Evolutionary conservation across 2,888 invertebrate genomes (phyloP).

Genomic region (Iphiclides podalirius): DNA sequence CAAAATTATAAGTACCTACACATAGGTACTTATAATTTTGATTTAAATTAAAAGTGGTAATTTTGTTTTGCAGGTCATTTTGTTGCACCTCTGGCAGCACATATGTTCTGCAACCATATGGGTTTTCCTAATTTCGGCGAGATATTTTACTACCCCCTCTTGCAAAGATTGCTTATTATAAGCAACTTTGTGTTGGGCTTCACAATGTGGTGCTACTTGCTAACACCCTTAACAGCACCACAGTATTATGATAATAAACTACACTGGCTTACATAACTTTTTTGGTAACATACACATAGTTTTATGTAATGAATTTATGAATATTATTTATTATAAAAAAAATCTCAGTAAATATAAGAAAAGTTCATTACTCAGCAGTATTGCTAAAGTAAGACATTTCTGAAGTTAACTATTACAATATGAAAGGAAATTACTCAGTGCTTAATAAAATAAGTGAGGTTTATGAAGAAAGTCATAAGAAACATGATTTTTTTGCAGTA

Average conservation of each 20-base stretch:
- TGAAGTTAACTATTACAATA: too few relatives aligned
- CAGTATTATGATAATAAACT: constrained; percentile 81
- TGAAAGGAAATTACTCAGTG: constrained; percentile 7
- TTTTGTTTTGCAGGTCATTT: constrained; percentile 85
- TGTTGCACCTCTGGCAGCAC: constrained; percentile 91
- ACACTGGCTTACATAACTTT: constrained; percentile 70
- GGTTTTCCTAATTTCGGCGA: constrained; percentile 93
- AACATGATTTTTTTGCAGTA: too few relatives aligned
- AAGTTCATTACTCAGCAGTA: too few relatives aligned
- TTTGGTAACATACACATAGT: too few relatives aligned
- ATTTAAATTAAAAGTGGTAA: too few relatives aligned
- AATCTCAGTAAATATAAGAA: not conserved
- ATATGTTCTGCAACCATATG: constrained; percentile 98
- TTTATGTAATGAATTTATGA: not conserved
- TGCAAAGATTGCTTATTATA: constrained; percentile 82
- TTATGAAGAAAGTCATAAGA: too few relatives aligned
- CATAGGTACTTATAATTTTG: too few relatives aligned
- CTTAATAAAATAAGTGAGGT: too few relatives aligned
- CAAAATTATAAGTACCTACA: too few relatives aligned
- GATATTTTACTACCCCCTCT: constrained; percentile 52
- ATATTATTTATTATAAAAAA: not conserved
- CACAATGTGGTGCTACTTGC: constrained; percentile 86
- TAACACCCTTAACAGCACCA: constrained; percentile 88
- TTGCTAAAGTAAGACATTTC: too few relatives aligned
- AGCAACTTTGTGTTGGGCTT: constrained; percentile 88